phyloP scores from a whole-genome alignment of 1,140 invertebrate genomes.

The Drosophila neocordata region DNA sequence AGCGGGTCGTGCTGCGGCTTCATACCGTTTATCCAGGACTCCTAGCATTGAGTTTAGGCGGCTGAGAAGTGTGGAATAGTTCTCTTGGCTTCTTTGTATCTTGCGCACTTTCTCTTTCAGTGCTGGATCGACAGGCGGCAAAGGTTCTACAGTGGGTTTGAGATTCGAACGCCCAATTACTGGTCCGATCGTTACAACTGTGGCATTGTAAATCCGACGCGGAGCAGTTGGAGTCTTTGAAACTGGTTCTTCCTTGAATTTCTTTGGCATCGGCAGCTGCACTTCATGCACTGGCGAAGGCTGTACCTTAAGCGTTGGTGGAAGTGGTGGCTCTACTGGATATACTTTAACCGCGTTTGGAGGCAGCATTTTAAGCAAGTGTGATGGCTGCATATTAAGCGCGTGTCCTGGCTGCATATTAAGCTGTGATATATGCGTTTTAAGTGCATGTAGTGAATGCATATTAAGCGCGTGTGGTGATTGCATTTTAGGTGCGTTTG shows the following conservation, averaged over 20 bases:
- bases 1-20: slow-evolving; percentile 23
- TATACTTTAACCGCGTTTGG: no score
- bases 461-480: no score
- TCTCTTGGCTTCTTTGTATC: slow-evolving; percentile 47
- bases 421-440: no score
- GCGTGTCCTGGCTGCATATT: no score
- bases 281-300: no score
- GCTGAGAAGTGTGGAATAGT: slow-evolving; percentile 41
- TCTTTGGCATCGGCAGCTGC: neutral
- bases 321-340: no score
- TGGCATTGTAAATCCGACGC: slow-evolving; percentile 35
- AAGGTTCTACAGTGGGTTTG: slow-evolving; percentile 9
- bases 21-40: slow-evolving; percentile 56
- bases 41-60: slow-evolving; percentile 44
- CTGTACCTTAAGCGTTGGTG: no score
- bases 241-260: neutral
- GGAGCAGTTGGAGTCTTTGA: neutral
- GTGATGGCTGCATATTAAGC: no score
- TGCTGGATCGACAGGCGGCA: slow-evolving; percentile 34
- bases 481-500: no score
- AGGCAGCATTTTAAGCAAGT: no score
- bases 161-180: slow-evolving; percentile 3
- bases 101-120: slow-evolving; percentile 50
- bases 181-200: slow-evolving; percentile 42
- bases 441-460: no score